Conservation (phyloP, 1,140 invertebrate species). For the Harlomillsia oculata region DNA sequence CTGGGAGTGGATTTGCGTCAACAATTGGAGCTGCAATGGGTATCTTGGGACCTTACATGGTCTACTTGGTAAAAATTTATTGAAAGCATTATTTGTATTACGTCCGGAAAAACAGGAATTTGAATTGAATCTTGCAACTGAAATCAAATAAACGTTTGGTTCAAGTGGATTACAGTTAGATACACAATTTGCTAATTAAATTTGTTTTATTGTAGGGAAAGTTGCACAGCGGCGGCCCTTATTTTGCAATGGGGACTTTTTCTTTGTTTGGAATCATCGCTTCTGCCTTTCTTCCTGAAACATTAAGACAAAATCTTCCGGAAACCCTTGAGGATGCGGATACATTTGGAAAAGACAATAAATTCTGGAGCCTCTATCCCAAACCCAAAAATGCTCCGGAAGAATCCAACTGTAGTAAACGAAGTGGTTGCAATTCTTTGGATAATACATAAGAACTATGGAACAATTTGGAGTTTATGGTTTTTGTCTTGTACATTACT, state of each 20-base stretch:
- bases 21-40: constrained; percentile 47
- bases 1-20: constrained; percentile 52
- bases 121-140: too few species aligned
- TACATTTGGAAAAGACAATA: constrained; percentile 39
- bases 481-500: too few species aligned
- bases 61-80: constrained; percentile 41
- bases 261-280: constrained; percentile 35
- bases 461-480: too few species aligned
- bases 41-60: constrained; percentile 43
- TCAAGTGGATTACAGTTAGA: too few species aligned
- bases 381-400: too few species aligned
- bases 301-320: constrained; percentile 32
- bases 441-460: too few species aligned
- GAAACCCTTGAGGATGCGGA: constrained; percentile 40
- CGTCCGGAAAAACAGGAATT: too few species aligned
- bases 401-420: too few species aligned
- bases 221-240: constrained; percentile 30
- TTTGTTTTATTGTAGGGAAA: constrained; percentile 9
- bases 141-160: too few species aligned
- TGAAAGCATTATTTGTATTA: not conserved
- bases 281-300: constrained; percentile 40
- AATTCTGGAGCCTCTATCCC: constrained; percentile 36
- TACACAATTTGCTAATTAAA: too few species aligned
- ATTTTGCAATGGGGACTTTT: constrained; percentile 36
- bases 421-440: too few species aligned